A percentile compares a stretch with the other conserved stretches of the same genome.
Conservation (phyloP, 2,113 vertebrate species). For the Petroica traversi region DNA sequence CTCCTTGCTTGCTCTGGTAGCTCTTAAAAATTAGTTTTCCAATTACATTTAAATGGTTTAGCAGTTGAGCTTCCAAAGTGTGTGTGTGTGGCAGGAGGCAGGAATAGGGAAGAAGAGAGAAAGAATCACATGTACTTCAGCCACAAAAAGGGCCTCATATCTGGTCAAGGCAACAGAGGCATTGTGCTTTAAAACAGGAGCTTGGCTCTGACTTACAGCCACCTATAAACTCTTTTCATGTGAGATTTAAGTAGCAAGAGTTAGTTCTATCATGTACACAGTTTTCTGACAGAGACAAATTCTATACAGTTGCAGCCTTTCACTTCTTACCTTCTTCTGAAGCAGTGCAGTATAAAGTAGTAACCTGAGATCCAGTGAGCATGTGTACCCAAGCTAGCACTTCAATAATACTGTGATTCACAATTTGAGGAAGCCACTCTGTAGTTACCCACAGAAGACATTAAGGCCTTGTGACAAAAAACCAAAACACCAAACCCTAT, state of each 20-base stretch:
- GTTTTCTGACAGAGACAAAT: not conserved
- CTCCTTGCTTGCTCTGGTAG: not conserved
- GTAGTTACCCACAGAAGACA: not conserved
- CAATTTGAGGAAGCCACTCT: not conserved
- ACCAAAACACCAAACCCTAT: fast-evolving
- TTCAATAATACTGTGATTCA: not conserved
- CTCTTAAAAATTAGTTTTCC: not conserved
- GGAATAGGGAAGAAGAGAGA: not conserved
- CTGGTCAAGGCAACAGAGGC: not conserved
- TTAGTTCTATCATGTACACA: not conserved
- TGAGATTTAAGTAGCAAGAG: not conserved
- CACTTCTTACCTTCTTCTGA: not conserved
- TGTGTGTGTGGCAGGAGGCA: not conserved
- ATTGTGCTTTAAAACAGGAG: not conserved
- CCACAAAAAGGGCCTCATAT: not conserved
- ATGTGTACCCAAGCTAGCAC: not conserved
- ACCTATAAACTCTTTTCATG: not conserved
- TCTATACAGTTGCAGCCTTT: not conserved
- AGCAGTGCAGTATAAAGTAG: not conserved
- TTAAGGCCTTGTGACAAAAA: not conserved
- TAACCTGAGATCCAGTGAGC: not conserved
- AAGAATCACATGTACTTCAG: not conserved
- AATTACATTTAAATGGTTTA: not conserved
- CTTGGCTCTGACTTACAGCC: not conserved
- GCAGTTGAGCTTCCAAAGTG: not conserved